Conservation (phyloP, 2,797 vertebrate species). For the Garrulus glandarius region DNA sequence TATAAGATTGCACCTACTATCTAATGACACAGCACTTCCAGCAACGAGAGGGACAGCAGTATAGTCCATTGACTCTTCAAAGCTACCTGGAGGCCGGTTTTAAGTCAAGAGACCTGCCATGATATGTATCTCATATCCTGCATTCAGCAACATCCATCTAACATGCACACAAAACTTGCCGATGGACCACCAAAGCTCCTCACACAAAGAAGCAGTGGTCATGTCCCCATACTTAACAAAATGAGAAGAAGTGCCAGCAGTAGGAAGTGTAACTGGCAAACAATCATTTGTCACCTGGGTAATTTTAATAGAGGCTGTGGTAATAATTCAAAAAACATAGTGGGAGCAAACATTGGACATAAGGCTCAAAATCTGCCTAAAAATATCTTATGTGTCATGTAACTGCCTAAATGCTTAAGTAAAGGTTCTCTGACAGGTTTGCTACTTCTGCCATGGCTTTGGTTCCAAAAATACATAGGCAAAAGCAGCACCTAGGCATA, state of each 20-base stretch:
- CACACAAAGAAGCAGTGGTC: fast-evolving
- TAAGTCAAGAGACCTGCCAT: background rate
- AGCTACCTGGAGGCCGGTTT: background rate
- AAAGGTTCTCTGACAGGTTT: background rate
- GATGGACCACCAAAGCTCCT: background rate
- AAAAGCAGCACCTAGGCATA: background rate
- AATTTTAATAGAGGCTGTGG: background rate
- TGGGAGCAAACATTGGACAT: background rate
- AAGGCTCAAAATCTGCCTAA: background rate
- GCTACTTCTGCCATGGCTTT: background rate
- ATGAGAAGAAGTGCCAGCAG: background rate
- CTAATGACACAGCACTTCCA: background rate
- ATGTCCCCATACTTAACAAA: background rate
- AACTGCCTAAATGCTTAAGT: background rate
- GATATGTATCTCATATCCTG: background rate
- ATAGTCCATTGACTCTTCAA: background rate
- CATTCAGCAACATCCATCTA: background rate
- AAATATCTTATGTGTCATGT: background rate
- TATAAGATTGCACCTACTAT: background rate
- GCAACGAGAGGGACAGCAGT: background rate
- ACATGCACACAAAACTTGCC: background rate
- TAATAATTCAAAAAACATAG: background rate
- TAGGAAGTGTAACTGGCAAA: background rate
- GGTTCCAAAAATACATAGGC: background rate
- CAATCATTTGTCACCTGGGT: background rate